phyloP scores from a whole-genome alignment of 2,888 invertebrate genomes.

The Proisotoma minuta region DNA sequence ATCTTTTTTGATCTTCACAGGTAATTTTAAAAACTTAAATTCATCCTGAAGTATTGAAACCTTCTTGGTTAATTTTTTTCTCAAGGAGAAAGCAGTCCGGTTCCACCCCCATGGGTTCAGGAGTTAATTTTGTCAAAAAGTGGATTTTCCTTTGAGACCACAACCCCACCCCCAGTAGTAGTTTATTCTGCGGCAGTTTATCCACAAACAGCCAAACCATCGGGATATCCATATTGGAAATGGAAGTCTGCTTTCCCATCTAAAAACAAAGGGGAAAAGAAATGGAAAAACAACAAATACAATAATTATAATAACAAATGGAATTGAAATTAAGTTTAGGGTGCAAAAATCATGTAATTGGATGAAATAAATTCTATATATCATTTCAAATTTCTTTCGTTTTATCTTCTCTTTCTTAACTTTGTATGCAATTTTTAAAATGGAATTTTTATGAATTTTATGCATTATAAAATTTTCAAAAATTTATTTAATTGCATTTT shows the following conservation, averaged over 20 bases:
- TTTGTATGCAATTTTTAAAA: no score
- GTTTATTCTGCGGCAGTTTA: constrained; percentile 18
- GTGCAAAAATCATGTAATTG: no score
- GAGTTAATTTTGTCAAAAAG: constrained; percentile 22
- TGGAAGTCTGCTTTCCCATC: constrained; percentile 1
- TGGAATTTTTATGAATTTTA: no score
- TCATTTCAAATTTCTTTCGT: no score
- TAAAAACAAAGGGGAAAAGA: background rate
- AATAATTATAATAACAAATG: background rate
- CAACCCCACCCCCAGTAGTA: constrained; percentile 8
- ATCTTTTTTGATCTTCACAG: no score
- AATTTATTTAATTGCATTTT: no score
- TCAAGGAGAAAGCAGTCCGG: background rate
- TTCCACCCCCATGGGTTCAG: constrained; percentile 28
- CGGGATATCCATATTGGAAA: constrained; percentile 7
- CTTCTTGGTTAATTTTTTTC: no score
- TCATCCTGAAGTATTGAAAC: no score
- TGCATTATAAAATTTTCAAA: no score
- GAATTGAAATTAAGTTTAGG: background rate
- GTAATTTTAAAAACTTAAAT: no score
- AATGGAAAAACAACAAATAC: background rate
- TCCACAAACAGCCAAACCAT: background rate
- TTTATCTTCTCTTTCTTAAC: no score
- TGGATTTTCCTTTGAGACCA: background rate
- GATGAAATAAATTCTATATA: no score